A percentile compares a stretch with the other conserved stretches of the same genome.
These are phyloP conservation scores for Bombus breviceps DNA, from an alignment of 1,140 invertebrate species.

Conservation along the genomic window DNA sequence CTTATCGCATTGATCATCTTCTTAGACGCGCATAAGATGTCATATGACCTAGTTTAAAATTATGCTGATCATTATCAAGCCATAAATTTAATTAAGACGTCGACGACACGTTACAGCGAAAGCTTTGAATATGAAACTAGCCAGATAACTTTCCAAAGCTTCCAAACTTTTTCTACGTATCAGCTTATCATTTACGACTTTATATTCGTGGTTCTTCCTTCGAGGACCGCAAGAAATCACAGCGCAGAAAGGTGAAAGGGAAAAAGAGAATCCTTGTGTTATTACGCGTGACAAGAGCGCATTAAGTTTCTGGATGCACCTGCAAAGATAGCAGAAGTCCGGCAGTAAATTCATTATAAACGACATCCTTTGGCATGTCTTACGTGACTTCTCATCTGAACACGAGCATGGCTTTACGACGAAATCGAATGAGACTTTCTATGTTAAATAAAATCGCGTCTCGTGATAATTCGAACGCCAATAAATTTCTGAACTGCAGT, in stretches of 20 bases:
- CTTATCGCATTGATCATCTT: too few species aligned
- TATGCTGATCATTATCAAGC: too few species aligned
- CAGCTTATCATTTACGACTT: background rate
- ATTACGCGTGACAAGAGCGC: constrained; percentile 51
- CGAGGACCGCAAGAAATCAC: background rate
- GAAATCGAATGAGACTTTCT: constrained; percentile 26
- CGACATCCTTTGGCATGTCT: constrained; percentile 19
- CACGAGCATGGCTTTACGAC: constrained; percentile 9
- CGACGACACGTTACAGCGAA: too few species aligned
- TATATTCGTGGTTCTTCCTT: background rate
- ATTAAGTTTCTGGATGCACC: constrained; percentile 52
- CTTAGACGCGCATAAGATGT: too few species aligned
- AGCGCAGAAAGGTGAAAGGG: background rate
- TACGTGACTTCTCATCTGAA: constrained; percentile 16
- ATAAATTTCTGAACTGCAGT: background rate
- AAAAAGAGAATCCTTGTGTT: background rate
- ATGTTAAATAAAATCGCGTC: background rate
- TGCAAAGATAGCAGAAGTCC: constrained; percentile 20
- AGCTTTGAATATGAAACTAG: background rate
- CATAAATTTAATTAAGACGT: too few species aligned
- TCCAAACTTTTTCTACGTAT: background rate
- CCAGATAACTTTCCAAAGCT: background rate
- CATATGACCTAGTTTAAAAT: too few species aligned
- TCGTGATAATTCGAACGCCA: background rate
- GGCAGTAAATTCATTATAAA: constrained; percentile 31